Evolutionary conservation across 2,888 invertebrate species (phyloP).

Genomic region (Pachydiplax longipennis): DNA sequence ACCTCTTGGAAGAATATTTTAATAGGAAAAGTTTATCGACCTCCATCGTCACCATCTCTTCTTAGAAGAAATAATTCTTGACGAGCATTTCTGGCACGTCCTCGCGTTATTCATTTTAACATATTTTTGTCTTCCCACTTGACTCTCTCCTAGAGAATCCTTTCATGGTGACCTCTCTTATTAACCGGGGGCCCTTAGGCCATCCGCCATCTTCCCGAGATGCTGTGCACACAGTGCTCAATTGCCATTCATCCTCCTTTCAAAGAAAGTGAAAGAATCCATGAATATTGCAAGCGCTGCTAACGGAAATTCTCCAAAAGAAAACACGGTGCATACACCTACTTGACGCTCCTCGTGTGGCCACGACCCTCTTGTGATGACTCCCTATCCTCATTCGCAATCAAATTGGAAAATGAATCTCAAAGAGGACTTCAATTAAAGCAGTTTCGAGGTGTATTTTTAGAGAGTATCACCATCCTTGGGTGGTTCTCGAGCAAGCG

Average conservation of each 20-base stretch:
- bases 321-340: background rate
- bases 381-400: background rate
- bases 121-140: too few species aligned
- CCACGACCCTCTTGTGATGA: background rate
- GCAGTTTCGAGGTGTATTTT: background rate
- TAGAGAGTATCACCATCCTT: background rate
- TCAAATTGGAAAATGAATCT: background rate
- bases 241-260: background rate
- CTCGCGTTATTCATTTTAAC: too few species aligned
- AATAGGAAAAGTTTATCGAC: too few species aligned
- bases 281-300: background rate
- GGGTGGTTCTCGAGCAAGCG: too few species aligned
- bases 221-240: background rate
- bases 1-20: too few species aligned
- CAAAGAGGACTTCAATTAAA: conserved; percentile 17
- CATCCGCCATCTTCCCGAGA: background rate
- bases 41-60: too few species aligned
- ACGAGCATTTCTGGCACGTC: too few species aligned
- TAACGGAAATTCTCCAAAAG: background rate
- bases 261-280: background rate
- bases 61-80: too few species aligned
- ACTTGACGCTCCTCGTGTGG: background rate
- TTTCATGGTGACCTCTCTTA: background rate
- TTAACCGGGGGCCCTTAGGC: background rate
- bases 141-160: background rate